These are phyloP conservation scores for Drosophila buzzatii DNA, from an alignment of 2,888 invertebrate genomes.

Conservation along the genomic window DNA sequence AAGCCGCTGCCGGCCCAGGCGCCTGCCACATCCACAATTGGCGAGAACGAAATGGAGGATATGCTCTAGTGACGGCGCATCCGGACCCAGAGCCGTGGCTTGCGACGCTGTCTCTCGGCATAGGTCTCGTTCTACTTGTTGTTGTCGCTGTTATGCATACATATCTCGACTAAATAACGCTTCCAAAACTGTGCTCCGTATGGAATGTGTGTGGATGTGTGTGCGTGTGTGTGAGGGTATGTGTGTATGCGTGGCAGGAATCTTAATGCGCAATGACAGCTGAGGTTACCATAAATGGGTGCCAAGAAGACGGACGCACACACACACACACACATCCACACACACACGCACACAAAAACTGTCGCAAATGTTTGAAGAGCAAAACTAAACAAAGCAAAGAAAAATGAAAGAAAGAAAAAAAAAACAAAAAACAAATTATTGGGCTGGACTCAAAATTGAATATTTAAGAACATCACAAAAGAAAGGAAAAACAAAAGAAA, in stretches of 20 bases:
- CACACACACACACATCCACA: constrained; percentile 20
- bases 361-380: constrained; percentile 57
- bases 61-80: constrained; percentile 73
- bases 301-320: constrained; percentile 6
- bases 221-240: background rate
- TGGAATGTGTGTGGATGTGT: constrained; percentile 8
- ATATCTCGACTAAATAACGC: constrained; percentile 57
- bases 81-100: constrained; percentile 52
- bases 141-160: constrained; percentile 38
- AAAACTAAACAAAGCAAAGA: constrained; percentile 40
- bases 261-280: constrained; percentile 6
- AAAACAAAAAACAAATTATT: constrained; percentile 64
- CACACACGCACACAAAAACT: constrained; percentile 31
- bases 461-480: constrained; percentile 65
- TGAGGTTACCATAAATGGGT: constrained; percentile 1
- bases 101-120: constrained; percentile 70
- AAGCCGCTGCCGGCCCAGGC: constrained; percentile 83
- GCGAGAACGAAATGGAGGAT: constrained; percentile 80
- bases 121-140: constrained; percentile 32
- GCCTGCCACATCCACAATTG: constrained; percentile 80
- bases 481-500: constrained; percentile 17
- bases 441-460: constrained; percentile 83
- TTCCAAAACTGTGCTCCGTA: constrained; percentile 29
- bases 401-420: constrained; percentile 16
- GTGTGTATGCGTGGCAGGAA: background rate